Percentiles rank a stretch among this genome's conserved stretches.
phyloP scores from a whole-genome alignment of 2,797 vertebrate species.

The Danio choprae region DNA sequence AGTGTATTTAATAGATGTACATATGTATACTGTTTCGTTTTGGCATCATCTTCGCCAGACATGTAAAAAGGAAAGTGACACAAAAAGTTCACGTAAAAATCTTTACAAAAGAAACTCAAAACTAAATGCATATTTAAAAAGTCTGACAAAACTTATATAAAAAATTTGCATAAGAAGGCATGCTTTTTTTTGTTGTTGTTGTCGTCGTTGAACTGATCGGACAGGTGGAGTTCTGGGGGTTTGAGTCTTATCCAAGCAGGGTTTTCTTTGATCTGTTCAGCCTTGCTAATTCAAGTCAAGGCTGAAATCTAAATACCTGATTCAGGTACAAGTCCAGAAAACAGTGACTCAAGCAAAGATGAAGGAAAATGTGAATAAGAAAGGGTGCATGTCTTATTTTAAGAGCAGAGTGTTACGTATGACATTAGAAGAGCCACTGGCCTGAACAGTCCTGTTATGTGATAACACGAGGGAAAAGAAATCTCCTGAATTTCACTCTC shows the following conservation, averaged over 20 bases:
- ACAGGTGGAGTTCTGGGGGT: conserved; percentile 60
- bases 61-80: conserved; percentile 67
- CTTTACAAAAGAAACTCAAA: conserved; percentile 62
- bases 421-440: conserved; percentile 34
- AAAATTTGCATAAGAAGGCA: conserved; percentile 84
- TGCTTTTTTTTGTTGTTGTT: conserved; percentile 61
- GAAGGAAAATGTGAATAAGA: neutral
- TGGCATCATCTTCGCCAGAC: conserved; percentile 55
- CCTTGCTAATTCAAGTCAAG: conserved; percentile 55
- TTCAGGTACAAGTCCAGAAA: conserved; percentile 62
- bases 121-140: conserved; percentile 78
- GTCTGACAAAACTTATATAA: conserved; percentile 73
- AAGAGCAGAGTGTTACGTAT: conserved; percentile 44
- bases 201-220: conserved; percentile 58
- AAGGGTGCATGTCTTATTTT: conserved; percentile 9
- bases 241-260: conserved; percentile 57
- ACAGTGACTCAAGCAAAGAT: conserved; percentile 51
- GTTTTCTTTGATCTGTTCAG: conserved; percentile 65
- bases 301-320: conserved; percentile 63
- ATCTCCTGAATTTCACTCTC: neutral
- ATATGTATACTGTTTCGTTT: conserved; percentile 53
- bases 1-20: conserved; percentile 46
- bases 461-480: neutral
- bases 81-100: conserved; percentile 67
- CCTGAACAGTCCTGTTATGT: conserved; percentile 44